Conservation (phyloP, 2,797 vertebrate species). For the Alauda arvensis region DNA sequence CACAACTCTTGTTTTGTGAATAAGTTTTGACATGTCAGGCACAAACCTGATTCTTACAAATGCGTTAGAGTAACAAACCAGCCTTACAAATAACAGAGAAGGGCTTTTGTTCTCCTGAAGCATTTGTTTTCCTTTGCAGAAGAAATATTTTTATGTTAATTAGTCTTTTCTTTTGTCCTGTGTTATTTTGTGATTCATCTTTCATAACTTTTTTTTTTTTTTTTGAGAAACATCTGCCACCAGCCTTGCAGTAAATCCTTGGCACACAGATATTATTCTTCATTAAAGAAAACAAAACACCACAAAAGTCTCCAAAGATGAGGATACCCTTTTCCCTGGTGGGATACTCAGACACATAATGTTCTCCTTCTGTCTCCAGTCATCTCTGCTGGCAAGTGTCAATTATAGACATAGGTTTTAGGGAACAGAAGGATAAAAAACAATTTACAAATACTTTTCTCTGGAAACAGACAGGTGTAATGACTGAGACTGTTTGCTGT, state of each 20-base stretch:
- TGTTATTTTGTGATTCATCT: constrained; percentile 29
- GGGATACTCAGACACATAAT: constrained; percentile 69
- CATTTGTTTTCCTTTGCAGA: constrained; percentile 14
- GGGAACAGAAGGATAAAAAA: constrained; percentile 71
- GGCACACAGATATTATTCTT: constrained; percentile 53
- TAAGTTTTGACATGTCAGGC: constrained; percentile 80
- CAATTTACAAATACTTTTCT: constrained; percentile 81
- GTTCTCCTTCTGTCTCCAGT: constrained; percentile 70
- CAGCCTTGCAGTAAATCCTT: constrained; percentile 52
- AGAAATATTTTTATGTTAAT: constrained; percentile 57
- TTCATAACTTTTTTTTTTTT: neutral
- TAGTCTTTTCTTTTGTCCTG: constrained; percentile 41
- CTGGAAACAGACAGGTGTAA: constrained; percentile 75
- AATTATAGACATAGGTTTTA: constrained; percentile 76
- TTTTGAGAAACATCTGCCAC: constrained; percentile 51
- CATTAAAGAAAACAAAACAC: constrained; percentile 63
- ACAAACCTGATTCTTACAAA: constrained; percentile 65
- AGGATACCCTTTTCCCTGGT: constrained; percentile 58
- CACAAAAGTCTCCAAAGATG: constrained; percentile 53
- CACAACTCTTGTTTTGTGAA: constrained; percentile 62
- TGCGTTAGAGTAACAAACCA: constrained; percentile 38
- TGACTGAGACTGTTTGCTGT: constrained; percentile 70
- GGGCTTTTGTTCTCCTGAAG: constrained; percentile 21
- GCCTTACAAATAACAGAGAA: constrained; percentile 41
- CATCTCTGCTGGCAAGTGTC: constrained; percentile 78